Base-by-base conservation (phyloP, 2,797 vertebrate species). In the Parotocinclus haroldoi region DNA sequence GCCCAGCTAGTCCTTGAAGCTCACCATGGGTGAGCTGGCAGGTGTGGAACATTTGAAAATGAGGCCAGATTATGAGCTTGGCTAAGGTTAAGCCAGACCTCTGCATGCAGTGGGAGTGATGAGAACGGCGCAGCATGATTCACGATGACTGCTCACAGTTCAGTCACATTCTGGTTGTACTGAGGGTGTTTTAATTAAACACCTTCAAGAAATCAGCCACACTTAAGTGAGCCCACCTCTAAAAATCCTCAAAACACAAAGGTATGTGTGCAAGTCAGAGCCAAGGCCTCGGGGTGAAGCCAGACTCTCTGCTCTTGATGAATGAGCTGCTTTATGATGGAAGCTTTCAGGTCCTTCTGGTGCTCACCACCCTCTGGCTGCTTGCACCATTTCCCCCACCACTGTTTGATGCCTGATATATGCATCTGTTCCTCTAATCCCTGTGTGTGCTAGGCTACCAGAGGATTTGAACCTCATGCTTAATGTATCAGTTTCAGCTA, bases 371-470 rank as follows among this genome's bases (percentile, higher is more conserved):
- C 66, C 72, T 82, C 82, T 79, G 75, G 58, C 75, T 84, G 80
- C 81, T 81, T 85, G 70, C 73, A 77, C 81, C 70, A 76, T 80
- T 80, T 81, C 68, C 73, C 71, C 37, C 68, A 44, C 69, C 70
- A 40, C 71, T 69, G 55, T 82, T 79, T 83, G 83, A 85, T 69
- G 82, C 68, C 75, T 83, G 85, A 88, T 87, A 88, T 86, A 90
- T 89, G 69, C 80, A 80, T 50, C 71, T 74, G 72, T 77, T 80
- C 77, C 57, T 76, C 78, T 71, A 69, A 56, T 73, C 73, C 52
- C 78, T 74, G 79, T 84, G 83, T 63, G 67, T 11, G 49, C 75
- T 65, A 73, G 27, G 27, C 76, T 66, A 72, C 76, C 66, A 76
- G 80, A 85, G 76, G 69, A 75, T 70, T 82, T 81, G 80, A 78